Evolutionary conservation across 2,113 vertebrate species (phyloP).

Genomic region (Diadophis punctatus): DNA sequence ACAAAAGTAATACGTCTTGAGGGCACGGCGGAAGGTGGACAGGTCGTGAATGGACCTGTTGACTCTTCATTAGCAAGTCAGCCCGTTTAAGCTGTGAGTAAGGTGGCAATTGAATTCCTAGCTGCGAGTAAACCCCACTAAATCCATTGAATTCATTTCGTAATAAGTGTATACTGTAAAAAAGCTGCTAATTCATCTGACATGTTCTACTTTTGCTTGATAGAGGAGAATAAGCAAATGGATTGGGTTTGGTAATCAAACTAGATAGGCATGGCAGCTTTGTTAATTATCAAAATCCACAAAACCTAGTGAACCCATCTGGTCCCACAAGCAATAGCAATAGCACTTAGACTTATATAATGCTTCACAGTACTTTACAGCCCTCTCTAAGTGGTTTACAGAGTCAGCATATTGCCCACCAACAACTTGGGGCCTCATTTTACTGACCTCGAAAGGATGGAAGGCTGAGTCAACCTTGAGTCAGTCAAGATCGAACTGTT

Average conservation of each 20-base stretch:
- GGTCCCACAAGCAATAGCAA: neutral
- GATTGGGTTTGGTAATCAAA: neutral
- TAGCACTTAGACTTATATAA: neutral
- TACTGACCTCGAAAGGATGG: neutral
- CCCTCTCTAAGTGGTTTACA: neutral
- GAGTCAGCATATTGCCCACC: neutral
- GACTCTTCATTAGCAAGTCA: neutral
- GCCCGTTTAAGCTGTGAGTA: conserved; percentile 44
- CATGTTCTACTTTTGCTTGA: conserved; percentile 62
- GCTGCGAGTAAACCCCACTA: neutral
- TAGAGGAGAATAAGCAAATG: conserved; percentile 61
- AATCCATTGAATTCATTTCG: neutral
- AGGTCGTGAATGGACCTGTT: no score
- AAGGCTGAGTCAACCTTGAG: neutral
- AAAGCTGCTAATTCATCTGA: conserved; percentile 13
- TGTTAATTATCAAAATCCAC: neutral
- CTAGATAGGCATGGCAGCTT: neutral
- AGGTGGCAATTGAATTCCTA: neutral
- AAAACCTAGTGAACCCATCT: neutral
- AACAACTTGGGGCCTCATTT: neutral
- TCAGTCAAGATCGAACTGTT: neutral
- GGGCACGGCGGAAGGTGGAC: no score
- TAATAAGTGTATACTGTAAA: neutral
- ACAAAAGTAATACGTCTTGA: no score
- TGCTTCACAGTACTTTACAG: neutral